A percentile compares a stretch with the other conserved stretches of the same genome.
phyloP scores from a whole-genome alignment of 2,888 invertebrate species.

The Helleia helle region DNA sequence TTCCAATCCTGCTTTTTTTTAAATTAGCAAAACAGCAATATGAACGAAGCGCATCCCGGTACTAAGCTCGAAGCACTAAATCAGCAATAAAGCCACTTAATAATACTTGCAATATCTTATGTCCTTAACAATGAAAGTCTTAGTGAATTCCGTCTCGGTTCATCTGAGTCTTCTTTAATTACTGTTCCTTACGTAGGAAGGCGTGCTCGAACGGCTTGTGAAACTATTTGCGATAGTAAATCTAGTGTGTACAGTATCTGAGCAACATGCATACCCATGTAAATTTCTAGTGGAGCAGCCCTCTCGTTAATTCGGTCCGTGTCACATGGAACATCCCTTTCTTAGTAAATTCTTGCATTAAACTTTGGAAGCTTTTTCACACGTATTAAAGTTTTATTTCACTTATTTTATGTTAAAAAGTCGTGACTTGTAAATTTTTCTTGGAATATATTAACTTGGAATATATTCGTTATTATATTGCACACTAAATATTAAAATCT shows the following conservation, averaged over 20 bases:
- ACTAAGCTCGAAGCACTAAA: no score
- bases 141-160: slow-evolving; percentile 35
- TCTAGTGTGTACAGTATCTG: slow-evolving; percentile 49
- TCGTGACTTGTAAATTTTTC: no score
- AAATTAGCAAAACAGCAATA: no score
- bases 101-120: slow-evolving; percentile 19
- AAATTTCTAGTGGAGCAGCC: slow-evolving; percentile 51
- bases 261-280: slow-evolving; percentile 66
- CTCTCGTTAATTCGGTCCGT: slow-evolving; percentile 62
- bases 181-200: slow-evolving; percentile 39
- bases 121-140: slow-evolving; percentile 23
- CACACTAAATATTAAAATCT: no score
- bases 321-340: slow-evolving; percentile 65
- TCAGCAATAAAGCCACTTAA: slow-evolving; percentile 13
- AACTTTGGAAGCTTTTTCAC: background rate
- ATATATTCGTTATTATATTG: no score
- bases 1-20: no score
- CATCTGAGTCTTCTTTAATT: slow-evolving; percentile 53
- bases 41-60: no score
- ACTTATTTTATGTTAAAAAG: no score
- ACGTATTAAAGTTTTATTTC: no score
- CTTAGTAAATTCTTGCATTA: slow-evolving; percentile 39
- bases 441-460: no score
- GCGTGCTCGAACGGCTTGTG: slow-evolving; percentile 31
- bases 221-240: slow-evolving; percentile 65